Conservation (phyloP, 2,113 vertebrate species). For the Rhipidura dahli region DNA sequence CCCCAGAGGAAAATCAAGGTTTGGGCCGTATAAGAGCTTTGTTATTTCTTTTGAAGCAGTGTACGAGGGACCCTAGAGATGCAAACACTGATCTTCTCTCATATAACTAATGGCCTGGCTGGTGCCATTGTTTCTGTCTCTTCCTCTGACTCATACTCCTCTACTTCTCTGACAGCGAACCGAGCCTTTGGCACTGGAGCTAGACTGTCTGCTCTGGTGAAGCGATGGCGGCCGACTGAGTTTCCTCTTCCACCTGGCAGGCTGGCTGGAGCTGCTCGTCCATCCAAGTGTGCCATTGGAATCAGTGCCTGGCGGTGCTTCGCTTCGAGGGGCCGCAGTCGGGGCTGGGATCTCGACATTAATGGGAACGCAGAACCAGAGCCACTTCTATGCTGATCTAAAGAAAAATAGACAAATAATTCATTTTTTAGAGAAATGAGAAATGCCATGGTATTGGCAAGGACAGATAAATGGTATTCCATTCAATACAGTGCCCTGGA, state of each 20-base stretch:
- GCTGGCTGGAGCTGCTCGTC: background rate
- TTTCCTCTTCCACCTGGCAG: background rate
- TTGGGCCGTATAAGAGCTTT: background rate
- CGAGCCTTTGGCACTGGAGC: background rate
- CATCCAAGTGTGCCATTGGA: conserved; percentile 23
- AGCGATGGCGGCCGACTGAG: background rate
- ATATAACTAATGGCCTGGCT: conserved; percentile 18
- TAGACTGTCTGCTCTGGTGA: background rate
- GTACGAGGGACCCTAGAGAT: background rate
- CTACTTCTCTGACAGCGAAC: background rate
- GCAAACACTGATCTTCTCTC: conserved; percentile 28
- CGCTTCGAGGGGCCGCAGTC: accelerated
- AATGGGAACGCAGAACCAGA: background rate
- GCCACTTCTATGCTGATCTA: conserved; percentile 20
- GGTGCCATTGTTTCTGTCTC: conserved; percentile 26
- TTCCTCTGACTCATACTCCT: conserved; percentile 58
- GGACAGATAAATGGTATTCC: background rate
- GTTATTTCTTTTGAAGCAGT: conserved; percentile 52
- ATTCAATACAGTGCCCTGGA: background rate
- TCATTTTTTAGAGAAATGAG: background rate
- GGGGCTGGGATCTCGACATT: background rate
- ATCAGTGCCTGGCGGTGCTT: background rate
- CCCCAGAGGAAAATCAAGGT: background rate
- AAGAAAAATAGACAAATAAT: background rate
- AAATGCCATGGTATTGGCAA: background rate